phyloP scores from a whole-genome alignment of 2,797 vertebrate species.

The Telmatherina bonti region DNA sequence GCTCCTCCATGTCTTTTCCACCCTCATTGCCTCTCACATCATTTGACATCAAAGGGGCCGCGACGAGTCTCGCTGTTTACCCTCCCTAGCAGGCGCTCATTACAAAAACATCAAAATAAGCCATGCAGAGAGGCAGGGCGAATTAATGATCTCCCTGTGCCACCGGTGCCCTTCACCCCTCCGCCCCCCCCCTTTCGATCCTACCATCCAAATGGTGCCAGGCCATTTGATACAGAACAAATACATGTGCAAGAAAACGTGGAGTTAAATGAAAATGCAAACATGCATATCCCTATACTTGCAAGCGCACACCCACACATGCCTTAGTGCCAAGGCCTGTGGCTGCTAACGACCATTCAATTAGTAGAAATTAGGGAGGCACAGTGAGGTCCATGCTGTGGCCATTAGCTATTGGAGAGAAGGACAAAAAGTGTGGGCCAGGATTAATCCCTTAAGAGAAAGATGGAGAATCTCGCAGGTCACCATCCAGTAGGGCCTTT shows the following conservation, averaged over 20 bases:
- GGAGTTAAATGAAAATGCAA: slow-evolving; percentile 32
- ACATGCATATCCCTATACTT: slow-evolving; percentile 8
- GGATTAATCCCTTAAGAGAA: slow-evolving; percentile 75
- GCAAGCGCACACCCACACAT: slow-evolving; percentile 40
- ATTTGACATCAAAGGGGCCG: slow-evolving; percentile 80
- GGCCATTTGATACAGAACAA: slow-evolving; percentile 66
- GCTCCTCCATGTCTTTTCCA: slow-evolving; percentile 51
- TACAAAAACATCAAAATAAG: slow-evolving; percentile 85
- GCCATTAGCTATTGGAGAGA: slow-evolving; percentile 79
- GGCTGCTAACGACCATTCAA: slow-evolving; percentile 83
- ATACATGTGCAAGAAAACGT: slow-evolving; percentile 35
- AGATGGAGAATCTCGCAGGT: slow-evolving; percentile 61
- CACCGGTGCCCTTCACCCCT: slow-evolving; percentile 66
- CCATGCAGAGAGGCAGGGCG: slow-evolving; percentile 75
- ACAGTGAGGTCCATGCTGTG: slow-evolving; percentile 82
- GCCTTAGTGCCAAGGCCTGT: slow-evolving; percentile 68
- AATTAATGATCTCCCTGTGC: slow-evolving; percentile 83
- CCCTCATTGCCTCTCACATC: slow-evolving; percentile 67
- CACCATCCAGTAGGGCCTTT: slow-evolving; percentile 53
- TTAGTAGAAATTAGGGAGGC: slow-evolving; percentile 82
- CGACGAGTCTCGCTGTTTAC: slow-evolving; percentile 77
- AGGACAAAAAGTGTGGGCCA: slow-evolving; percentile 69
- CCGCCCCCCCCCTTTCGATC: slow-evolving; percentile 7
- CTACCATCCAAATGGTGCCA: slow-evolving; percentile 40
- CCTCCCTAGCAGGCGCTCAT: slow-evolving; percentile 81